phyloP scores from a whole-genome alignment of 2,113 vertebrate species.

The Muscicapa adusta region DNA sequence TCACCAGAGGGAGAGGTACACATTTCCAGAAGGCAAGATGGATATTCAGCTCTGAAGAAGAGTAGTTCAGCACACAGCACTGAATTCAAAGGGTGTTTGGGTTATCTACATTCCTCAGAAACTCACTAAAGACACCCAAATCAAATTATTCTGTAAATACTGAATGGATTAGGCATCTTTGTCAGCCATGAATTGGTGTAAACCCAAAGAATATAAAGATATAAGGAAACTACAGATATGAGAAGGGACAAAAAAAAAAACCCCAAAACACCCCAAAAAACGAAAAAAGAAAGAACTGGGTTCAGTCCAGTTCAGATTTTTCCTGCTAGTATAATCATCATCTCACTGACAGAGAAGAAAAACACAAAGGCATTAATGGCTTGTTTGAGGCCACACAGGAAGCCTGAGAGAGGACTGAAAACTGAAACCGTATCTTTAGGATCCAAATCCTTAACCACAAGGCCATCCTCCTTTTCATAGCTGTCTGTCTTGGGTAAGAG shows the following conservation, averaged over 20 bases:
- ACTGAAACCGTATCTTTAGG: not conserved
- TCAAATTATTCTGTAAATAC: not conserved
- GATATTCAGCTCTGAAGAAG: not conserved
- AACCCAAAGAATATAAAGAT: not conserved
- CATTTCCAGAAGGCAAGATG: not conserved
- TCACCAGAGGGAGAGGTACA: not conserved
- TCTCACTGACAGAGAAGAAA: slow-evolving; percentile 55
- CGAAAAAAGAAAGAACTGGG: not conserved
- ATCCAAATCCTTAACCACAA: slow-evolving; percentile 62
- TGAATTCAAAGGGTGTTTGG: not conserved
- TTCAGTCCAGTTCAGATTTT: slow-evolving; percentile 16
- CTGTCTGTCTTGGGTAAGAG: slow-evolving; percentile 21
- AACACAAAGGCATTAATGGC: slow-evolving; percentile 58
- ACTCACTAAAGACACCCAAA: not conserved
- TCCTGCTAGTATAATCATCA: slow-evolving; percentile 31
- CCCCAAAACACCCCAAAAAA: no score
- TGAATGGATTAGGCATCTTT: not conserved
- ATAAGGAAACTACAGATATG: not conserved
- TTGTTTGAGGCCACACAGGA: slow-evolving; percentile 62
- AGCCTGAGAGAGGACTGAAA: slow-evolving; percentile 43
- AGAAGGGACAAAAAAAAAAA: no score
- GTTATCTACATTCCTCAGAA: not conserved
- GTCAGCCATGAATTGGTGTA: not conserved
- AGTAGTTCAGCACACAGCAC: not conserved
- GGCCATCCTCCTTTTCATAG: slow-evolving; percentile 52